These are phyloP conservation scores for Synanthedon myopaeformis DNA, from an alignment of 2,888 invertebrate species.

Conservation along the genomic window DNA sequence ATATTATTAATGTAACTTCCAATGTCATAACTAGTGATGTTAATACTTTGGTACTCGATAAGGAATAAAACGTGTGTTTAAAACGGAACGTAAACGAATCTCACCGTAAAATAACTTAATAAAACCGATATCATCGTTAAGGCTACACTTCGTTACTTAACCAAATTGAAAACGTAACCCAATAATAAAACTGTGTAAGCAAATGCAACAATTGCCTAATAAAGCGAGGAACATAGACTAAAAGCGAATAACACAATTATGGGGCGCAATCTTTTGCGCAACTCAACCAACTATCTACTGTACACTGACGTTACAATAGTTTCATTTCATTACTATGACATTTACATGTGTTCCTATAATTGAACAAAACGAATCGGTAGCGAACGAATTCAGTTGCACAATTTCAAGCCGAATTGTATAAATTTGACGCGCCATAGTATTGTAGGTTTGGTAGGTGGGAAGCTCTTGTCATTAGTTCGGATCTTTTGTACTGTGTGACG, in stretches of 20 bases:
- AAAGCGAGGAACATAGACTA: slow-evolving; percentile 17
- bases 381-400: slow-evolving; percentile 6
- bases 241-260: slow-evolving; percentile 15
- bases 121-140: slow-evolving; percentile 10
- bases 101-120: slow-evolving; percentile 13
- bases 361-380: slow-evolving; percentile 47
- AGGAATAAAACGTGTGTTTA: too few species aligned
- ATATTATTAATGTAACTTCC: too few species aligned
- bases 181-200: slow-evolving; percentile 18
- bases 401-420: background rate
- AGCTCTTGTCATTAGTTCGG: too few species aligned
- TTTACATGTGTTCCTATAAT: slow-evolving; percentile 57
- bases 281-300: slow-evolving; percentile 14
- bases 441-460: too few species aligned
- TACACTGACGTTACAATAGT: slow-evolving; percentile 14
- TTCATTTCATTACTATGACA: slow-evolving; percentile 44
- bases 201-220: slow-evolving; percentile 26
- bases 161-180: slow-evolving; percentile 5
- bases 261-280: slow-evolving; percentile 23
- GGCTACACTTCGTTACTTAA: slow-evolving; percentile 6
- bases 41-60: too few species aligned
- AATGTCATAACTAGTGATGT: too few species aligned
- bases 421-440: background rate
- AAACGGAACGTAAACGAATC: background rate
- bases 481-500: too few species aligned